Base-by-base conservation (phyloP, 2,113 vertebrate species). In the Helogale parvula region DNA sequence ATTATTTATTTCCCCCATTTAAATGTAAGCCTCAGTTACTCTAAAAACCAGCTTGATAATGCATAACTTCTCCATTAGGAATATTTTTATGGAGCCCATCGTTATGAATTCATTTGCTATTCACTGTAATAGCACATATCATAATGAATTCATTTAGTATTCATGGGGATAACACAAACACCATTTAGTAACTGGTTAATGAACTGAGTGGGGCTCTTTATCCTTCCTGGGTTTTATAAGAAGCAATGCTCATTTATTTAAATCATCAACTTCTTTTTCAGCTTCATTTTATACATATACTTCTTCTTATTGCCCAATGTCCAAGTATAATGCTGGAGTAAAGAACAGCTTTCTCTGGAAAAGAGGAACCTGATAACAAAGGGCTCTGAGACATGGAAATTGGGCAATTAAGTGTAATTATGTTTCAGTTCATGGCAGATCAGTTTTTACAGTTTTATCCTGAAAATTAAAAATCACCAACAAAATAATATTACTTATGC, bases 121-220 rank as follows among this genome's bases (percentile, higher is more conserved):
- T 98, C 92, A 93, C 90, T 97, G 72, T 95, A 97, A 96, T 97
- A 96, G 85, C 97, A 96, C 88, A 94, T 93, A 95, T 96, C 85
- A 93, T 97, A 98, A 97, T 96, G 93, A 97, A 94, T 93, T 98
- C 95, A 98, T 96, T 97, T 97, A 93, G 93, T 96, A 97, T 97
- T 98, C 97, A 94, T 97, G 96, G 96, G 90, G 94, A 97, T 93
- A 97, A 96, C 69, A 91, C 94, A 97, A 92, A 97, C 92, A 97
- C 95, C 93, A 91, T 97, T 98, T 98, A 97, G 97, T 96, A 96
- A 97, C 94, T 96, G 84, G 96, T 96, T 98, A 98, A 98, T 97
- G 96, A 96, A 94, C 96, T 97, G 69, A 94, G 82, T 81, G 86
- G 93, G 93, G 83, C 52, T 97, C 96, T 97, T 94, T 89, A 88